Conservation (phyloP, 2,113 vertebrate species). For the Meleagris gallopavo region DNA sequence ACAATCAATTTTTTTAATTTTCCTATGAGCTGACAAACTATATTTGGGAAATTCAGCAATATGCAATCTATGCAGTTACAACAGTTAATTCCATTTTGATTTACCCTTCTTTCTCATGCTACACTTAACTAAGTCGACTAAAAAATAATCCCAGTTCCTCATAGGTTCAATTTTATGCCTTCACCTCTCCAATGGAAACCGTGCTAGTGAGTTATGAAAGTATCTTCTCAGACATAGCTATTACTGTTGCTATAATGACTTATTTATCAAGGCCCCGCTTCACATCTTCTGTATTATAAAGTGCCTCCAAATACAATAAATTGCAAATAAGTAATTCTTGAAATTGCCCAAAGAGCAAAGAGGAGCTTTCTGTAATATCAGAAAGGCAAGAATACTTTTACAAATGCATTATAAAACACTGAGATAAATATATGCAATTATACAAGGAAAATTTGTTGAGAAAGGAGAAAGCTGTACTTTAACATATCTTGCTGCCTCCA, state of each 20-base stretch:
- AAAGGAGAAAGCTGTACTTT: conserved; percentile 5
- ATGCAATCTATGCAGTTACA: not conserved
- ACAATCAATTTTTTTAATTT: not conserved
- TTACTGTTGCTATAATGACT: conserved; percentile 18
- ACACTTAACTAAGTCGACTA: not conserved
- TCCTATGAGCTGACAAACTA: not conserved
- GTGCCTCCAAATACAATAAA: conserved; percentile 27
- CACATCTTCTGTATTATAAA: not conserved
- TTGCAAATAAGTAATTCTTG: conserved; percentile 39
- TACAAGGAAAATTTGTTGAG: not conserved
- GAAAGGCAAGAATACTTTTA: conserved; percentile 10
- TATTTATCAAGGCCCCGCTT: conserved; percentile 30
- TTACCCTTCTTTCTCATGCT: not conserved
- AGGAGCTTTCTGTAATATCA: conserved; percentile 9
- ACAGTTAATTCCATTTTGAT: not conserved
- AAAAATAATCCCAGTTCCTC: not conserved
- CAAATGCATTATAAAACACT: conserved; percentile 23
- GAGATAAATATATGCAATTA: conserved; percentile 65
- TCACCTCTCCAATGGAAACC: conserved; percentile 1
- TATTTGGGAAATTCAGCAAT: not conserved
- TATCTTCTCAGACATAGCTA: conserved; percentile 15
- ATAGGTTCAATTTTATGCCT: not conserved
- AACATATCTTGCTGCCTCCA: not conserved
- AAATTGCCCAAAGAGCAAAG: conserved; percentile 19
- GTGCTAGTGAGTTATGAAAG: conserved; percentile 29